A percentile compares a stretch with the other conserved stretches of the same genome.
Evolutionary conservation across 1,140 invertebrate species (phyloP).

Genomic region (Drosophila trapezifrons): DNA sequence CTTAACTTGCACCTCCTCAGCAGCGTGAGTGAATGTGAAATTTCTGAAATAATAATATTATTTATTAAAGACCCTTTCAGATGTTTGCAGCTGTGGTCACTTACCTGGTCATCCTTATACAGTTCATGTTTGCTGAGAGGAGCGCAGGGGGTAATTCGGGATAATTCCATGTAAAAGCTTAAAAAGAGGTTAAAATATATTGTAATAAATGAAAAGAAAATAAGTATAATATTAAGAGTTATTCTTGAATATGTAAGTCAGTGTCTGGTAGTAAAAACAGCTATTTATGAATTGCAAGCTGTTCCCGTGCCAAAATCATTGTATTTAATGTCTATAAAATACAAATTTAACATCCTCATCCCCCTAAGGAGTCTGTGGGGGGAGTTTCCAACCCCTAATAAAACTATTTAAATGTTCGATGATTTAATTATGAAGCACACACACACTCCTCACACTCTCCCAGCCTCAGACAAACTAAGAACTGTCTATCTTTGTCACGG

Average conservation of each 20-base stretch:
- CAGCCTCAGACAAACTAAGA: constrained; percentile 16
- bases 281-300: neutral
- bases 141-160: neutral
- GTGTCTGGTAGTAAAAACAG: too few species aligned
- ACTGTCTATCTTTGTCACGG: constrained; percentile 28
- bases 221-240: neutral
- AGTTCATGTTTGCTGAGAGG: constrained; percentile 79
- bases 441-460: constrained; percentile 5
- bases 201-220: neutral
- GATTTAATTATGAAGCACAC: constrained; percentile 49
- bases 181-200: neutral
- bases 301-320: too few species aligned
- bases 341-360: neutral
- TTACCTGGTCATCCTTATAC: constrained; percentile 79
- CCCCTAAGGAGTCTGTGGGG: neutral
- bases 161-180: neutral
- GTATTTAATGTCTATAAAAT: neutral
- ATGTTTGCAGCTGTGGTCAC: constrained; percentile 81
- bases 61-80: constrained; percentile 23
- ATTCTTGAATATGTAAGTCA: neutral
- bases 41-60: neutral
- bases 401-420: constrained; percentile 39
- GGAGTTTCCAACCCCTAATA: constrained; percentile 3
- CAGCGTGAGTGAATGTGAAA: constrained; percentile 49
- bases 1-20: constrained; percentile 72